Conservation (phyloP, 2,888 invertebrate genomes). For the Nyleta sp. region DNA sequence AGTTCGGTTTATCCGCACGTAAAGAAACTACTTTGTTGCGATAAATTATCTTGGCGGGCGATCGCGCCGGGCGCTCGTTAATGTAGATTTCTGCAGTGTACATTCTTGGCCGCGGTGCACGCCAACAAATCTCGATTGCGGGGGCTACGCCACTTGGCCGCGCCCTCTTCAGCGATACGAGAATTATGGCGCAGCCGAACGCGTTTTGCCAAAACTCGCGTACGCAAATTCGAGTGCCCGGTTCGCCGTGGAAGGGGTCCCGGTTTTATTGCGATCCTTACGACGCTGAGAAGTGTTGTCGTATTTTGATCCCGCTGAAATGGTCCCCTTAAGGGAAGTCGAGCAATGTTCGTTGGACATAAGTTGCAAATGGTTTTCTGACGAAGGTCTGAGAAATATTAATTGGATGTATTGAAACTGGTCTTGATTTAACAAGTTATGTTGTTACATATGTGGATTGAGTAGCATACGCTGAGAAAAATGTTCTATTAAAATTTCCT, state of each 20-base stretch:
- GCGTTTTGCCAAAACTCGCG: slow-evolving; percentile 49
- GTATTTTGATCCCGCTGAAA: too few relatives aligned
- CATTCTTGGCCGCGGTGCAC: slow-evolving; percentile 54
- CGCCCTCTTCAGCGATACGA: slow-evolving; percentile 44
- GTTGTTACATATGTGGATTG: too few relatives aligned
- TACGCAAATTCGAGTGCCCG: slow-evolving; percentile 35
- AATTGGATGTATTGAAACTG: too few relatives aligned
- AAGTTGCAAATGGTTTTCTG: too few relatives aligned
- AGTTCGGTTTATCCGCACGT: slow-evolving; percentile 51
- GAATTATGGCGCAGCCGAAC: slow-evolving; percentile 28
- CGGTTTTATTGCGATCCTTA: slow-evolving; percentile 43
- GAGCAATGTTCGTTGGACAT: too few relatives aligned
- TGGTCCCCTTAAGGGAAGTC: too few relatives aligned
- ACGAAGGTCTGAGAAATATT: too few relatives aligned
- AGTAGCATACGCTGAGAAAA: too few relatives aligned
- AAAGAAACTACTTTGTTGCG: slow-evolving; percentile 53
- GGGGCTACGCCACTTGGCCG: slow-evolving; percentile 44
- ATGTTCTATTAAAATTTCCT: too few relatives aligned
- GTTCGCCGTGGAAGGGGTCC: slow-evolving; percentile 4
- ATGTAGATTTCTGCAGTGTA: slow-evolving; percentile 61
- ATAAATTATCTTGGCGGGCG: slow-evolving; percentile 63
- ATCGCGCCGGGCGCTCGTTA: slow-evolving; percentile 57
- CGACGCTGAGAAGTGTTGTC: slow-evolving; percentile 6
- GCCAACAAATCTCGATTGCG: slow-evolving; percentile 58
- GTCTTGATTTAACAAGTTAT: too few relatives aligned